Evolutionary conservation across 2,113 vertebrate species (phyloP).

Genomic region (Burhinus bistriatus): DNA sequence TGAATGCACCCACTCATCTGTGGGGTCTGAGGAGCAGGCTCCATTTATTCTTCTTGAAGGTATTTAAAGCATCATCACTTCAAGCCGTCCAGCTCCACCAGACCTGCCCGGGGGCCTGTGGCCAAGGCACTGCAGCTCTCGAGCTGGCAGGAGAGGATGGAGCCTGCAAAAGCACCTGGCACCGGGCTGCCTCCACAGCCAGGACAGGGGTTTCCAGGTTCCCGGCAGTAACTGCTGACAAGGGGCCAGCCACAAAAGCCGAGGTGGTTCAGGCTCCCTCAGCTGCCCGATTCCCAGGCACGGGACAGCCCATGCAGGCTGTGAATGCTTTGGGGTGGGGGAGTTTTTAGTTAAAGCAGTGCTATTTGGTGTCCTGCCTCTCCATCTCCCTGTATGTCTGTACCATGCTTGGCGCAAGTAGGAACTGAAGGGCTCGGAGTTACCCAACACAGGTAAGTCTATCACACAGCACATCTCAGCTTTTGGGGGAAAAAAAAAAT

Average conservation of each 20-base stretch:
- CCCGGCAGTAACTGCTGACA: neutral
- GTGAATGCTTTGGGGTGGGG: neutral
- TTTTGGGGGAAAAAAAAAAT: neutral
- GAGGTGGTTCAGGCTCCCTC: neutral
- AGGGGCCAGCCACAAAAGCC: neutral
- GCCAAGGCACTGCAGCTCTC: neutral
- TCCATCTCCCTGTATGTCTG: neutral
- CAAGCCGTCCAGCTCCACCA: neutral
- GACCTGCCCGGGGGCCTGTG: neutral
- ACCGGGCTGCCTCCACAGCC: neutral
- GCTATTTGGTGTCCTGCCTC: neutral
- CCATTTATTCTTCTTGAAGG: neutral
- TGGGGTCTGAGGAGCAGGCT: neutral
- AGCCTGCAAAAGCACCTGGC: neutral
- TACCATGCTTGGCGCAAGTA: too few species aligned
- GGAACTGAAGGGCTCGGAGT: too few species aligned
- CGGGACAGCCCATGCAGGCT: neutral
- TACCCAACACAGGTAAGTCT: neutral
- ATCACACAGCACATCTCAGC: neutral
- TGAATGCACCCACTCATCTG: neutral
- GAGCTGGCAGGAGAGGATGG: neutral
- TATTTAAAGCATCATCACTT: neutral
- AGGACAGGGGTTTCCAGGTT: accelerated
- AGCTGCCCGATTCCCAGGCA: neutral
- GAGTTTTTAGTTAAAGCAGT: neutral